Evolutionary conservation across 2,113 vertebrate species (phyloP).

Genomic region (Microtus pennsylvanicus): DNA sequence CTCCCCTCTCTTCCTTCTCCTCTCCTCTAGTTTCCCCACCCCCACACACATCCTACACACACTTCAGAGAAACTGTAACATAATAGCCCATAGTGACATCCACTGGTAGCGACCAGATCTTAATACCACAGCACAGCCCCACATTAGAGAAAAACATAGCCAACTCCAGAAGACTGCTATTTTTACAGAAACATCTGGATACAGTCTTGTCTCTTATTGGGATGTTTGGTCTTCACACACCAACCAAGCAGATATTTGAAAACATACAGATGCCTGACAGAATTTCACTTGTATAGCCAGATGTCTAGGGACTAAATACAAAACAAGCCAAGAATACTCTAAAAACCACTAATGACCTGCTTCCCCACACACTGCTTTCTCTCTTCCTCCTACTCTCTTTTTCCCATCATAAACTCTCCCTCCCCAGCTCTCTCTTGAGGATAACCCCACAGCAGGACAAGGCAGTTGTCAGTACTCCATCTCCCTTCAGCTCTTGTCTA

Average conservation of each 20-base stretch:
- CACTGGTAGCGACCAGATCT: conserved; percentile 72
- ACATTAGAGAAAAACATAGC: conserved; percentile 50
- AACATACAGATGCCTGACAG: conserved; percentile 54
- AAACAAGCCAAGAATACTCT: conserved; percentile 64
- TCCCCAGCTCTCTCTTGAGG: conserved; percentile 30
- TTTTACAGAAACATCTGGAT: conserved; percentile 69
- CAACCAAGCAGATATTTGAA: conserved; percentile 66
- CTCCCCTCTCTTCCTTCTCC: not conserved
- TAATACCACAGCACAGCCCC: conserved; percentile 41
- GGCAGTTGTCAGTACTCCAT: conserved; percentile 22
- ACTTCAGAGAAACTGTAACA: conserved; percentile 64
- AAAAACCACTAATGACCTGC: conserved; percentile 44
- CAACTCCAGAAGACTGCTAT: conserved; percentile 41
- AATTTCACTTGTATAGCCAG: conserved; percentile 64
- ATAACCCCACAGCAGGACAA: not conserved
- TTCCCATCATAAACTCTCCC: conserved; percentile 23
- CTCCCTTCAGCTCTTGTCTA: conserved; percentile 24
- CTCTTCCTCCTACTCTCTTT: not conserved
- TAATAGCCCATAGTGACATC: conserved; percentile 82
- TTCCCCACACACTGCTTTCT: not conserved
- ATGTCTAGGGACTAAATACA: conserved; percentile 51
- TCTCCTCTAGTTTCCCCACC: not conserved
- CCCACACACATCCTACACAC: conserved; percentile 34
- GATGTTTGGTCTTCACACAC: conserved; percentile 53
- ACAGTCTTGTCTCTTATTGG: conserved; percentile 4